Base-by-base conservation (phyloP, 1,140 invertebrate species). In the Papilio aristodemus region DNA sequence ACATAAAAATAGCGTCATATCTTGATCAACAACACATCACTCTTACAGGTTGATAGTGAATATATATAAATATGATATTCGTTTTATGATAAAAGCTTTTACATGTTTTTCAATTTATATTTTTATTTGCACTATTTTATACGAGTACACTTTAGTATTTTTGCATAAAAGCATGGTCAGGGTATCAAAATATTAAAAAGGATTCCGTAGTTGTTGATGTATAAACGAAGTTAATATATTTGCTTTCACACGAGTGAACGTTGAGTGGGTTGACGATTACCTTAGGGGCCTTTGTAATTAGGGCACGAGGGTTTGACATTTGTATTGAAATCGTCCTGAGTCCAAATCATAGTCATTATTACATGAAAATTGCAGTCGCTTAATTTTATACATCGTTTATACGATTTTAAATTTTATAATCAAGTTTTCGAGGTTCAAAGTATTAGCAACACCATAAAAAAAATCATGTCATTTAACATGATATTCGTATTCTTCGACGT, bases 41-140 rank as follows among this genome's bases (percentile, higher is more conserved):
- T 54, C 46, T 22, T 10, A 10, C 46, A 54, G 46, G 22, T 54
- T 54, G 46, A 54, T 54, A 54, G 19, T 54, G 22, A 54, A 50
- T 22, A 25, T 50, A 54, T 54, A 54, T 54, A 54, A 54, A 54
- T 46, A 7, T 46, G 14, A 19, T 22, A 54, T 22, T 22, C 10
- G 10, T 54, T 54, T 54, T 19, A 54, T 54, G 46, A 54, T 54
- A 54, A 54, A 54, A 54, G 46, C 46, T 25, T 54, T 54, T 22
- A 25, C 46, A 54, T 54, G 19, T 54, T 54, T 54, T 54, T 54
- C 46, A 54, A 54, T 54, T 54, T 54, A 11, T 54, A 46, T 25
- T 54, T 50, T 22, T 54, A 54, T 54, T 54, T 22, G 10, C 46
- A 11, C 9, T 54, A 54, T 50, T 43, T 43, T 22, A 50, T 54